Evolutionary conservation across 2,797 vertebrate species (phyloP), one percentile per base, ranked within the genome.

Genomic region (Synaphobranchus kaupii): DNA sequence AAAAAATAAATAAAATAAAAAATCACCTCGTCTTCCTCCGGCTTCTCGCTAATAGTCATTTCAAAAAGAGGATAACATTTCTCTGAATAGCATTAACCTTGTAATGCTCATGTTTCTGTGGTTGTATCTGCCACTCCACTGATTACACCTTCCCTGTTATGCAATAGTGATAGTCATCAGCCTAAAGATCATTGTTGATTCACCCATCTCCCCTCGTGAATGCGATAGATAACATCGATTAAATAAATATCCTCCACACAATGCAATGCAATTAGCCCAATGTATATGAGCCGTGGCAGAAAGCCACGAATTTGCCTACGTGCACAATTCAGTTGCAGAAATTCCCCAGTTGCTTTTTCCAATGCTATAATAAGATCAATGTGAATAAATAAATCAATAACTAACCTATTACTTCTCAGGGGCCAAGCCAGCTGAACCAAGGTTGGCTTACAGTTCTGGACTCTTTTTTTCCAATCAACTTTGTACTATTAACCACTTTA

Each of bases 91-190:
- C 39, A 47, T 20, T 44, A 13, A 44, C 34, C 60, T 28, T 60
- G 86, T 80, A 80, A 84, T 88, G 87, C 63, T 78, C 68, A 89
- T 83, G 25, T 83, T 56, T 76, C 84, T 85, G 85, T 52, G 84
- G 76, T 44, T 63, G 25, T 88, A 86, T 83, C 85, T 88, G 87
- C 86, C 89, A 87, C 76, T 76, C 86, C 31, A 71, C 87, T 87
- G 89, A 92, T 91, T 89, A 89, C 88, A 86, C 84, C 88, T 88
- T 44, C 54, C 60, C 81, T 86, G 76, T 90, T 89, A 90, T 89
- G 85, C 87, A 88, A 89, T 88, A 81, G 83, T 90, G 85, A 88
- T 84, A 87, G 90, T 88, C 85, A 83, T 80, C 39, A 86, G 31
- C 84, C 58, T 47, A 76, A 48, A 82, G 80, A 86, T 90, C 84